Evolutionary conservation across 2,113 vertebrate species (phyloP), one percentile per base, ranked within the genome.

Genomic region (Ia io): DNA sequence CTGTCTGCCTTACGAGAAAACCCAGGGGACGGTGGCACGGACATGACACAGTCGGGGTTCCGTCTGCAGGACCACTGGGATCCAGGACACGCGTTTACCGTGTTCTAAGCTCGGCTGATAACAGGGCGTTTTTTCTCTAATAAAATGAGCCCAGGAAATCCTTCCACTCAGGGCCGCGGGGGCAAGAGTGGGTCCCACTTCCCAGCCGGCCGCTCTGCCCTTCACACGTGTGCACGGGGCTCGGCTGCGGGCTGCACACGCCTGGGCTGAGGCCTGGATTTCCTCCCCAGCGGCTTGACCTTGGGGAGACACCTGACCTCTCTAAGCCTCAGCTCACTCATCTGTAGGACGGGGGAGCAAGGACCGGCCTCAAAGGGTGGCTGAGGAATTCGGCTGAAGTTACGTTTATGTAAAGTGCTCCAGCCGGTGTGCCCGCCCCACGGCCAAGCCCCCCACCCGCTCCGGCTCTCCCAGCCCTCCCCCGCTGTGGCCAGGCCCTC

Each of bases 191-290:
- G 18, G 13, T 23, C 35, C 77, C 20, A 6, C 18, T 32, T 12
- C 73, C 9, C 8, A 8, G 32, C 35, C 40, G n/a, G 56, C 28
- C 1, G 1, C 35, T 59, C 23, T 56, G 67, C 18, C 17, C 14
- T 6, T 32, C 51, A 4, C 42, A 7, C 0, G 1, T 4, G 71
- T 2, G 9, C 23, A 30, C 4, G 0, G n/a, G 40, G 16, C 44
- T 9, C 10, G 44, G 63, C 40, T 2, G 2, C 35, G 51, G 56
- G 67, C 49, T 35, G 23, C 71, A 67, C 42, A 25, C 2, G 20
- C 47, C 47, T 51, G 0, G 30, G 61, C 70, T 9, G 51, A 73
- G 51, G n/a, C 42, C 78, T 79, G 53, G 28, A 22, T 84, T 23
- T 87, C 53, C 84, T 73, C 6, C 6, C 1, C 20, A 9, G 73